Percentiles rank a stretch among this genome's conserved stretches.
phyloP scores from a whole-genome alignment of 92 coral and sea anemone species.

The Zoanthus solanderi region DNA sequence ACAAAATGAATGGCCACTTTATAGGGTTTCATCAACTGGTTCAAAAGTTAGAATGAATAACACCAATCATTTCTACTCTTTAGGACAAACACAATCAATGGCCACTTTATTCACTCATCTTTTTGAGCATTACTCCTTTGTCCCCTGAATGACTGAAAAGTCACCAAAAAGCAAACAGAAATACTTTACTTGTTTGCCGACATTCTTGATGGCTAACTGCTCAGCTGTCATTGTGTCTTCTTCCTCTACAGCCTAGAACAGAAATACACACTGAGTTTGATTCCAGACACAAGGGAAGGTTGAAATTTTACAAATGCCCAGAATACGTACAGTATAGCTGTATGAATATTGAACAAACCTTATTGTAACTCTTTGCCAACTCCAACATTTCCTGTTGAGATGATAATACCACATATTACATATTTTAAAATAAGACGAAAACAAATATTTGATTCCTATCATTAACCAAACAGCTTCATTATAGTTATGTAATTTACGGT shows the following conservation, averaged over 20 bases:
- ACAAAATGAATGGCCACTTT: too few relatives aligned
- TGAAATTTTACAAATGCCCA: too few relatives aligned
- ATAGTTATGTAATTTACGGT: background rate
- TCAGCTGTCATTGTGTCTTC: slow-evolving; percentile 97
- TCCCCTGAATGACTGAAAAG: too few relatives aligned
- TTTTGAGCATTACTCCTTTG: background rate
- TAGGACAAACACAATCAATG: too few relatives aligned
- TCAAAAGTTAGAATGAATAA: too few relatives aligned
- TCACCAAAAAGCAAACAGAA: background rate
- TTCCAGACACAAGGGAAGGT: background rate
- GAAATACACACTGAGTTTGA: background rate
- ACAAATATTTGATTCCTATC: too few relatives aligned
- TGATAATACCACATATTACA: background rate
- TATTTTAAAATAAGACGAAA: background rate
- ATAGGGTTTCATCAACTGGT: too few relatives aligned
- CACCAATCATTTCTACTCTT: too few relatives aligned
- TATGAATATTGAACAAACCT: slow-evolving; percentile 62
- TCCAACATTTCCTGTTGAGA: slow-evolving; percentile 88
- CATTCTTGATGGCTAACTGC: slow-evolving; percentile 96
- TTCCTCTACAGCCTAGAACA: slow-evolving; percentile 89
- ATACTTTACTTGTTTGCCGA: slow-evolving; percentile 90
- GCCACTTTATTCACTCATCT: background rate
- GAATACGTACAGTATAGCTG: too few relatives aligned
- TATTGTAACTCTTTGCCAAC: slow-evolving; percentile 94
- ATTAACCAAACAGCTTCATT: background rate